Percentiles rank a stretch among this genome's conserved stretches.
Conservation (phyloP, 1,140 invertebrate genomes). For the Heterodera schachtii region DNA sequence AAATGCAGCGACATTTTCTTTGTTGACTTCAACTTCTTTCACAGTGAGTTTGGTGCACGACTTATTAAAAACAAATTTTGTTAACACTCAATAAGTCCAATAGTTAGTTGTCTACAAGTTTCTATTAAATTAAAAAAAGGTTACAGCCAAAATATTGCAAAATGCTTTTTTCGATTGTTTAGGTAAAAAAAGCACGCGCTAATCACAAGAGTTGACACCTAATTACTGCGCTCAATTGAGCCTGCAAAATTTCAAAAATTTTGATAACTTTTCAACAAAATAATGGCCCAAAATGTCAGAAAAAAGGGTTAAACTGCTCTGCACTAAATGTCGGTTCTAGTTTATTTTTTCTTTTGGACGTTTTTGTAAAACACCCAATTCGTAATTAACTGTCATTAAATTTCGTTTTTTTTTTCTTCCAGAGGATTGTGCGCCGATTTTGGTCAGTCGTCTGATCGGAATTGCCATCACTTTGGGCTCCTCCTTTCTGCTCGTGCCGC, state of each 20-base stretch:
- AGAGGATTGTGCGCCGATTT: slow-evolving; percentile 58
- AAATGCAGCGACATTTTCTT: slow-evolving; percentile 63
- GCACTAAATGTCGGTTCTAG: too few species aligned
- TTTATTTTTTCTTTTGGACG: too few species aligned
- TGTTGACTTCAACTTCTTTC: slow-evolving; percentile 57
- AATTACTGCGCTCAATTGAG: too few species aligned
- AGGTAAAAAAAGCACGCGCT: too few species aligned
- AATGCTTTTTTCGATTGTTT: not conserved
- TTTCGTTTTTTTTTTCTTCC: slow-evolving; percentile 46
- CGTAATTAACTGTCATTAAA: not conserved
- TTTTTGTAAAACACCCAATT: not conserved
- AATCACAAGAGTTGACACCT: too few species aligned
- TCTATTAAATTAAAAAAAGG: too few species aligned
- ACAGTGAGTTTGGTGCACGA: slow-evolving; percentile 49
- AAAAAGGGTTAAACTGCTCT: too few species aligned
- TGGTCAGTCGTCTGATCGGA: slow-evolving; percentile 59
- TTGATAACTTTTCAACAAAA: too few species aligned
- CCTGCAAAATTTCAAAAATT: too few species aligned
- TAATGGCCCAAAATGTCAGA: too few species aligned
- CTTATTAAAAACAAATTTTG: slow-evolving; percentile 22
- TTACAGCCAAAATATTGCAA: too few species aligned
- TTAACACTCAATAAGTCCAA: not conserved
- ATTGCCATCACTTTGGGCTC: slow-evolving; percentile 63
- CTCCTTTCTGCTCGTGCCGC: slow-evolving; percentile 58
- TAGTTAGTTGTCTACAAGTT: too few species aligned